Percentiles rank a stretch among this genome's conserved stretches.
These are phyloP conservation scores for Sparus aurata DNA, from an alignment of 2,797 vertebrate genomes.

Conservation along the genomic window DNA sequence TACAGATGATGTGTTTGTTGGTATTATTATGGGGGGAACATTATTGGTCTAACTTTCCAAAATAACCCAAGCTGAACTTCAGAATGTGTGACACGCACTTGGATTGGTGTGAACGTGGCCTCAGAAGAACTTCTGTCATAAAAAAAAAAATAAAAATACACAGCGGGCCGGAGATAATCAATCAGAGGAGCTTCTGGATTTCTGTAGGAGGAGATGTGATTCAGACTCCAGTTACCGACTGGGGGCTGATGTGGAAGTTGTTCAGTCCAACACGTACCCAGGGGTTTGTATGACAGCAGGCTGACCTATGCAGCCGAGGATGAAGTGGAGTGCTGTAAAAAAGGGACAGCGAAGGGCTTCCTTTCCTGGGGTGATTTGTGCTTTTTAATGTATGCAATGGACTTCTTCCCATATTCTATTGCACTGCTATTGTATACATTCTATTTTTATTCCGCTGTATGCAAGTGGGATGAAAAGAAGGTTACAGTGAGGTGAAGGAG, in stretches of 20 bases:
- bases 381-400: constrained; percentile 32
- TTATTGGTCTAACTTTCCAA: not conserved
- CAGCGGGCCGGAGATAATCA: not conserved
- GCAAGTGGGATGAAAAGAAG: constrained; percentile 22
- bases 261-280: constrained; percentile 1
- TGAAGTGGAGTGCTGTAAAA: constrained; percentile 2
- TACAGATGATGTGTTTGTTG: not conserved
- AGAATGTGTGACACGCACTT: not conserved
- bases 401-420: constrained; percentile 1
- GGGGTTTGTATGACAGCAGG: constrained; percentile 21
- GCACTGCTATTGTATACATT: not conserved
- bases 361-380: constrained; percentile 6
- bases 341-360: not conserved
- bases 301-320: constrained; percentile 15
- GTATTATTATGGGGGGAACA: not conserved
- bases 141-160: not conserved
- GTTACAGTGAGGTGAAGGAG: constrained; percentile 29
- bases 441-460: constrained; percentile 28
- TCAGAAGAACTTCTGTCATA: not conserved
- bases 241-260: constrained; percentile 14
- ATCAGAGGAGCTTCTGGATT: not conserved
- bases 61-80: not conserved
- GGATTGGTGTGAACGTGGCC: not conserved
- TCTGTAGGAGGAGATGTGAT: not conserved
- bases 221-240: not conserved